Percentiles rank a stretch among this genome's conserved stretches.
phyloP scores from a whole-genome alignment of 2,888 invertebrate genomes.

The Melanophora roralis region DNA sequence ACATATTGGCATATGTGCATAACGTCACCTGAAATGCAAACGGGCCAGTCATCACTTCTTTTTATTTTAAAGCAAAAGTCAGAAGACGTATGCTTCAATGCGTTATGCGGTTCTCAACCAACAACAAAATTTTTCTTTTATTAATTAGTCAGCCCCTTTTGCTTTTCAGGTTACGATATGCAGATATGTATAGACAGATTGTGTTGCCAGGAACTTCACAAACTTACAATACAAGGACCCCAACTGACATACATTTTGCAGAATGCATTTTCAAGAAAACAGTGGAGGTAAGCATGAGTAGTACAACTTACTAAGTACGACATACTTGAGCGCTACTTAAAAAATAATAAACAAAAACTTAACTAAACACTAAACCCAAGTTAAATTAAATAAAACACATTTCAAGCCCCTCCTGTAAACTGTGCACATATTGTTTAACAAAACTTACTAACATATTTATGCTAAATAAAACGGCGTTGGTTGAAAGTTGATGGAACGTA shows the following conservation, averaged over 20 bases:
- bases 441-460: too few species aligned
- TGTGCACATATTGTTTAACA: not conserved
- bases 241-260: constrained; percentile 5
- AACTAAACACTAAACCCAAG: constrained; percentile 32
- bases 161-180: too few species aligned
- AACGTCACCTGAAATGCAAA: too few species aligned
- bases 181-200: constrained; percentile 3
- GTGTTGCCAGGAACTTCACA: constrained; percentile 35
- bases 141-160: too few species aligned
- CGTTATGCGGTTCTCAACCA: too few species aligned
- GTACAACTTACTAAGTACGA: constrained; percentile 33
- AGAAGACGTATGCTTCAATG: too few species aligned
- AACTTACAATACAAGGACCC: constrained; percentile 36
- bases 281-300: not conserved
- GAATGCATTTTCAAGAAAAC: not conserved
- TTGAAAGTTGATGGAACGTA: too few species aligned
- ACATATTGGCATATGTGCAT: too few species aligned
- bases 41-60: too few species aligned
- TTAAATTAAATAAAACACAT: constrained; percentile 6
- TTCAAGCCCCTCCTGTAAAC: not conserved
- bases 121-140: too few species aligned
- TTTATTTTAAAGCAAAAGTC: too few species aligned
- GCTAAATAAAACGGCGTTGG: too few species aligned
- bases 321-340: constrained; percentile 51
- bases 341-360: constrained; percentile 21